These are phyloP conservation scores for Cyanoramphus novaezelandiae DNA, from an alignment of 2,113 vertebrate genomes.

Conservation along the genomic window DNA sequence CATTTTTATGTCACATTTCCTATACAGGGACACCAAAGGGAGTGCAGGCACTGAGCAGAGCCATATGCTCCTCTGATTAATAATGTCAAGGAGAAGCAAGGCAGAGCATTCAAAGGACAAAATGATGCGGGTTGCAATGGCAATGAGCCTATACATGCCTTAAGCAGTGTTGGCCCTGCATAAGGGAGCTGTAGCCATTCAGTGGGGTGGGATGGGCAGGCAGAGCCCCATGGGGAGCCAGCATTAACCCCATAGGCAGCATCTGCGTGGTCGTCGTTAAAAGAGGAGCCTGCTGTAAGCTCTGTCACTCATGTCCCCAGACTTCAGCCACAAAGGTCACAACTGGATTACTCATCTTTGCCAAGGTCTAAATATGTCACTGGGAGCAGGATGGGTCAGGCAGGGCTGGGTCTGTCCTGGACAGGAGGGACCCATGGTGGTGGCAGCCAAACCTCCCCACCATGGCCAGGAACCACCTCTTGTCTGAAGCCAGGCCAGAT, in stretches of 20 bases:
- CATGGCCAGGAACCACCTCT: background rate
- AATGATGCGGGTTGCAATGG: background rate
- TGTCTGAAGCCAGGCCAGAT: background rate
- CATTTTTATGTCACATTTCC: background rate
- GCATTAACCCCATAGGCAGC: background rate
- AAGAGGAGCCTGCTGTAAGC: background rate
- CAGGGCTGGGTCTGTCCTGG: background rate
- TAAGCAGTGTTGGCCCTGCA: accelerated
- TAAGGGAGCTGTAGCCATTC: accelerated
- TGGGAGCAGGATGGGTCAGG: background rate
- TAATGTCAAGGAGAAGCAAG: background rate
- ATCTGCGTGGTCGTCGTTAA: accelerated
- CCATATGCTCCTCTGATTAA: background rate
- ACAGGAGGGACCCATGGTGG: background rate
- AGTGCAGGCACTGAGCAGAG: background rate
- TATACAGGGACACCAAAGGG: background rate
- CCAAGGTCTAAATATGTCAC: accelerated
- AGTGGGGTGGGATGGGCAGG: background rate
- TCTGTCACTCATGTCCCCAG: background rate
- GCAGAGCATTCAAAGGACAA: background rate
- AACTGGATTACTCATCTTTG: no score
- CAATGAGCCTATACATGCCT: background rate
- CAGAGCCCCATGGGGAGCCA: background rate
- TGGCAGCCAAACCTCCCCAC: no score
- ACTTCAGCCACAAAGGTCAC: background rate